Conservation (phyloP, 2,888 invertebrate species). For the Elysia crispata region DNA sequence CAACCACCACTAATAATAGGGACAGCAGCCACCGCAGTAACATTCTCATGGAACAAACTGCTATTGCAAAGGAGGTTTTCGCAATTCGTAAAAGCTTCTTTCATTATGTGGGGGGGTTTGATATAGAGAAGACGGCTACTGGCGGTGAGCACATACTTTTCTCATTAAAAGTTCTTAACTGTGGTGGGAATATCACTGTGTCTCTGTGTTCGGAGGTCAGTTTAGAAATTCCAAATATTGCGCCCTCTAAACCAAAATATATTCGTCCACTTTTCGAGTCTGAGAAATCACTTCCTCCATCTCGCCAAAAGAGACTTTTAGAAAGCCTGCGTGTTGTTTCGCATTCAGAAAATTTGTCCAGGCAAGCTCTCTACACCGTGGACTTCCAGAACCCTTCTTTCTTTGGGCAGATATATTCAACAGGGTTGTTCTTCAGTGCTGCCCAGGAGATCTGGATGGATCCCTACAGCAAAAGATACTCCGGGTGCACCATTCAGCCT, state of each 20-base stretch:
- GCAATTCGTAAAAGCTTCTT: conserved; percentile 27
- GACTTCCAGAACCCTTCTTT: conserved; percentile 33
- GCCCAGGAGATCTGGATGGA: conserved; percentile 31
- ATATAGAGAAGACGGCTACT: background rate
- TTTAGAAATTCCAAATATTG: background rate
- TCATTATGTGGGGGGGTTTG: conserved; percentile 17
- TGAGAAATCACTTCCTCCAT: too few species aligned
- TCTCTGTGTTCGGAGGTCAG: conserved; percentile 29
- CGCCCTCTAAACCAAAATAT: too few species aligned
- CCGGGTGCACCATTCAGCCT: conserved; percentile 1
- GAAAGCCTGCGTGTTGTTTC: too few species aligned
- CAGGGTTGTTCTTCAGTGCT: background rate
- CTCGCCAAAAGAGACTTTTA: too few species aligned
- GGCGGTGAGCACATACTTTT: conserved; percentile 34
- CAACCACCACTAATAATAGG: too few species aligned
- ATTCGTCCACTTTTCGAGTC: background rate
- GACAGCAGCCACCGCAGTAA: background rate
- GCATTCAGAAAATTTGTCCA: too few species aligned
- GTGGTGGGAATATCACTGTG: conserved; percentile 20
- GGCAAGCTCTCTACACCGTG: too few species aligned
- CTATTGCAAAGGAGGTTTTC: conserved; percentile 37
- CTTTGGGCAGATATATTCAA: background rate
- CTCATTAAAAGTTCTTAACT: conserved; percentile 36
- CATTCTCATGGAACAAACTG: conserved; percentile 27
- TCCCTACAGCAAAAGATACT: conserved; percentile 11